Evolutionary conservation across 2,113 vertebrate species (phyloP).

Genomic region (Acrocephalus arundinaceus): DNA sequence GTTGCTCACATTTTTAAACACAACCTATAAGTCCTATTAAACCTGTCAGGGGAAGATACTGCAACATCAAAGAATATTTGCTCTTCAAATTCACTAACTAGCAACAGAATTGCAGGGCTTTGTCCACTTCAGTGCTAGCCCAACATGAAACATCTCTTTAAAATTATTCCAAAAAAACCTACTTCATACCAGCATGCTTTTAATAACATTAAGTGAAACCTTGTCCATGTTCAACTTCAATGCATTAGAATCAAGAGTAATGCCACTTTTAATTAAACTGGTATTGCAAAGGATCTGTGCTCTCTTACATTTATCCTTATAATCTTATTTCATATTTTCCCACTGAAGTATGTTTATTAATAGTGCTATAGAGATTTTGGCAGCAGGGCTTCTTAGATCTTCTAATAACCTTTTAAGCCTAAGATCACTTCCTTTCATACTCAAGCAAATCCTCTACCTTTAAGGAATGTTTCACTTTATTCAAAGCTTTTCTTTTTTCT

Average conservation of each 20-base stretch:
- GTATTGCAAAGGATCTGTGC: background rate
- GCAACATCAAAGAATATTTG: background rate
- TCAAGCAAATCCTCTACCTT: conserved; percentile 38
- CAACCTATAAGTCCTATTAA: background rate
- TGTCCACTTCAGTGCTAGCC: background rate
- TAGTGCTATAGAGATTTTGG: background rate
- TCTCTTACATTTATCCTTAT: background rate
- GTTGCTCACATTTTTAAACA: background rate
- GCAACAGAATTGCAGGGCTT: background rate
- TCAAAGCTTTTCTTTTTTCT: conserved; percentile 37
- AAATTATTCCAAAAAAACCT: background rate
- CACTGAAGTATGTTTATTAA: conserved; percentile 12
- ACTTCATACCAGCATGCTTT: background rate
- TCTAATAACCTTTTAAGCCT: conserved; percentile 46
- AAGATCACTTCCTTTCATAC: conserved; percentile 33
- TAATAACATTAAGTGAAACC: conserved; percentile 14
- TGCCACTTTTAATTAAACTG: conserved; percentile 46
- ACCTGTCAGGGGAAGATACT: background rate
- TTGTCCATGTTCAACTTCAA: background rate
- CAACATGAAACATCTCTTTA: background rate
- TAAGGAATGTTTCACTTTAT: conserved; percentile 33
- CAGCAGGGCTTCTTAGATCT: conserved; percentile 16
- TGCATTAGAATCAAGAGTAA: background rate
- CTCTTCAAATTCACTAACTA: background rate
- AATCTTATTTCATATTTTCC: conserved; percentile 38